These are phyloP conservation scores for Micromesistius poutassou DNA, from an alignment of 2,797 vertebrate genomes.

Conservation along the genomic window DNA sequence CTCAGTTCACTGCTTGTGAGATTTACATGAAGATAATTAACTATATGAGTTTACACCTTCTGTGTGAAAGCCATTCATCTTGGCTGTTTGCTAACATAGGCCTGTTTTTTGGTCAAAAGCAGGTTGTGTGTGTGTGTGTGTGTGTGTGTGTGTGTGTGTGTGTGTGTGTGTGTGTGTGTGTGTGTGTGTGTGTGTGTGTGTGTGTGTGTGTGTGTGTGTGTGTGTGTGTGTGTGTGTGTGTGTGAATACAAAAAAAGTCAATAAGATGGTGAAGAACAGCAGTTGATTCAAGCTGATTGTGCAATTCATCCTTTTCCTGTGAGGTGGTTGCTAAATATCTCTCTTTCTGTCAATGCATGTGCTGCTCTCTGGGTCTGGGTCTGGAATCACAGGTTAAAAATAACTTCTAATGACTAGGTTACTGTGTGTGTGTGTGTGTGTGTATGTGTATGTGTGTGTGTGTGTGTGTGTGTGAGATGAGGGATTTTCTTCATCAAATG, in stretches of 20 bases:
- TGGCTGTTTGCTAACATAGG: no score
- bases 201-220: no score
- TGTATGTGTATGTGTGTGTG: constrained; percentile 4
- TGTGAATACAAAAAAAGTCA: background rate
- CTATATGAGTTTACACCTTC: background rate
- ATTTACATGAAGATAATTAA: background rate
- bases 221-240: no score
- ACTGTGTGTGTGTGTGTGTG: constrained; percentile 3
- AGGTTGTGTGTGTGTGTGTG: background rate
- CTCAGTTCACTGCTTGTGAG: background rate
- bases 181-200: no score
- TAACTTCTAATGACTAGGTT: background rate
- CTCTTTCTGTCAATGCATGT: constrained; percentile 20
- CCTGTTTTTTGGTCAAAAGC: background rate
- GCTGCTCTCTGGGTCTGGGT: constrained; percentile 23
- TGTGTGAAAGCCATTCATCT: background rate
- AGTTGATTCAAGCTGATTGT: background rate
- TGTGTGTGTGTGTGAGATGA: constrained; percentile 1
- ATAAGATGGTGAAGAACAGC: background rate
- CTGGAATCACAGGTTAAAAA: constrained; percentile 42
- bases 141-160: no score
- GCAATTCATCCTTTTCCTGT: background rate
- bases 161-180: no score
- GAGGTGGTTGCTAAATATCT: background rate
- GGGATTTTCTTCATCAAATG: background rate